Evolutionary conservation across 2,888 invertebrate genomes (phyloP), one percentile per base, ranked within the genome.

Genomic region (Ophion ellenae): DNA sequence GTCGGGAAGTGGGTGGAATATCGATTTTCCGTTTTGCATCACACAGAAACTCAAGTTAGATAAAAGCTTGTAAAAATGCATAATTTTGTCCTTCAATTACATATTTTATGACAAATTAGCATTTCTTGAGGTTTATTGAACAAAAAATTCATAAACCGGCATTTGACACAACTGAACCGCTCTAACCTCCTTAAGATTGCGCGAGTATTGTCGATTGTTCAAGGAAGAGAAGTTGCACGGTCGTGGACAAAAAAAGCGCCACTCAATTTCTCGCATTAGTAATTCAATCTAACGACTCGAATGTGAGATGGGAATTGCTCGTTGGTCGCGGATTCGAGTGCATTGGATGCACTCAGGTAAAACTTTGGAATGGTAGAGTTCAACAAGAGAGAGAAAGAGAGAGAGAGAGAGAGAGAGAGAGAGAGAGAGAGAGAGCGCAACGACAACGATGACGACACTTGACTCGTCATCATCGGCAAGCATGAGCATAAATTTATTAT

Each of bases 401-500:
- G 64, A 70, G 75, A 64, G 75, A 53, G 36, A 76, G 78, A 83
- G 53, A 28, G 61, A 63, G 57, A 73, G 64, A 57, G 80, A 74
- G 61, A 53, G 36, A 36, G 64, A 70, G 75, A 64, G 75, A 53
- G 36, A 76, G 78, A 83, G 32, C 32, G 32, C 4, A 32, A 32
- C 32, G 4, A 32, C 14, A 47, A 14, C 47, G 11, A 11, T 47
- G 11, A 10, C 47, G 82, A 86, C 81, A 83, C 73, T 84, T 82
- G 81, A 45, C 81, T 77, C 79, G 78, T 82, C 75, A 74, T 70
- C 81, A 36, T 75, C 36, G 36, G 20, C 14, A 75, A 32, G 9
- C 59, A 80, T 85, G 73, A 83, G 53, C 85, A 80, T 76, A 83
- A 73, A 76, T 83, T 82, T 82, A 79, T 85, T 66, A 80, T 76